Percentiles rank a stretch among this genome's conserved stretches.
These are phyloP conservation scores for Drosophila chauvacae DNA, from an alignment of 1,140 invertebrate species.

Conservation along the genomic window DNA sequence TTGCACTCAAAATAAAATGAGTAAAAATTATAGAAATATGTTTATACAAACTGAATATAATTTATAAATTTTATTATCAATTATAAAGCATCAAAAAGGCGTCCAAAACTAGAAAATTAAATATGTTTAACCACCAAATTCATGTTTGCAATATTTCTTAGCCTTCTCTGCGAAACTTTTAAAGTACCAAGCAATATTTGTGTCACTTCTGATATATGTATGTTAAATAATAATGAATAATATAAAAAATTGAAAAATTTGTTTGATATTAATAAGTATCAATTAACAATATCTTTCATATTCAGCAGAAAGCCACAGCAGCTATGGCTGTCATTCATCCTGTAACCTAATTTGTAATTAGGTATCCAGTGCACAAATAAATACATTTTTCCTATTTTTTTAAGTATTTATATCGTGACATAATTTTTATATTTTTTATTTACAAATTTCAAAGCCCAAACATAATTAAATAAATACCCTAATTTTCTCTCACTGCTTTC, in stretches of 20 bases:
- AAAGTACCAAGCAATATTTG: background rate
- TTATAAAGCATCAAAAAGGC: background rate
- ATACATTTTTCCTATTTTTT: too few species aligned
- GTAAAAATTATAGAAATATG: too few species aligned
- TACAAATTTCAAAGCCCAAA: background rate
- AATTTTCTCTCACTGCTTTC: constrained; percentile 6
- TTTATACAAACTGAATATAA: too few species aligned
- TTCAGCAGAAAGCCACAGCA: too few species aligned
- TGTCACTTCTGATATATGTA: background rate
- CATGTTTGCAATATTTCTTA: too few species aligned
- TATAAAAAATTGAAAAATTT: background rate
- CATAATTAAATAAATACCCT: background rate
- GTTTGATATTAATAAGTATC: background rate
- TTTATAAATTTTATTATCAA: too few species aligned
- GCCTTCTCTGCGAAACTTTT: background rate
- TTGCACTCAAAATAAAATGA: background rate
- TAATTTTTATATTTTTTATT: too few species aligned
- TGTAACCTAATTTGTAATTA: too few species aligned
- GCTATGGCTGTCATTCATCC: too few species aligned
- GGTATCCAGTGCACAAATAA: too few species aligned
- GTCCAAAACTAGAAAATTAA: background rate
- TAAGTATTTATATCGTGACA: too few species aligned
- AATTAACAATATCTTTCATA: background rate
- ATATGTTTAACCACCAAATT: background rate
- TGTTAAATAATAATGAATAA: background rate